Evolutionary conservation across 2,797 vertebrate genomes (phyloP), one percentile per base, ranked within the genome.

Genomic region (Decapterus maruadsi): DNA sequence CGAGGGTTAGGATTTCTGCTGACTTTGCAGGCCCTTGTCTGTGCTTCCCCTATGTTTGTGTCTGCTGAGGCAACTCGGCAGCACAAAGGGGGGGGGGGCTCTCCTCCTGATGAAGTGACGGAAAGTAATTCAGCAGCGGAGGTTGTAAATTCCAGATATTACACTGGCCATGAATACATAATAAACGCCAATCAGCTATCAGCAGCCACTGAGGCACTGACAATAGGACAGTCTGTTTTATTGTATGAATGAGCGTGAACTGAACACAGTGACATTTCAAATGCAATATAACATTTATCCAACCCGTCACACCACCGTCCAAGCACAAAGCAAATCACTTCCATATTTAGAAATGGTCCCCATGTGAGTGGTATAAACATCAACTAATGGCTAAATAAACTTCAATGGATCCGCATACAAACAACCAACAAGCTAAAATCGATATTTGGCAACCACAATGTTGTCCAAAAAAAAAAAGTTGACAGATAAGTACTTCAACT

Each of bases 41-140:
- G 77, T 64, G 61, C 62, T 85, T 75, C 83, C 70, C 80, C 76
- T 67, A 65, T 80, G 88, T 83, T 70, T 81, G 71, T 68, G 84
- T 84, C 78, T 85, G 73, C 83, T 38, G 83, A 75, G 76, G 74
- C 50, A 68, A 70, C 75, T 71, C 61, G 0, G 36, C 19, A 7
- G 65, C 62, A 65, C 4, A 56, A 26, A 72, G 50, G 45, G 14
- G 42, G 72, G 45, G 43, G 22, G 42, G 59, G 68, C 68, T 66
- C 69, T 51, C 56, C 66, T 22, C 42, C 58, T 62, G 77, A 78
- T 63, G 14, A 78, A 43, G 69, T 55, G 43, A 74, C 29, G 0
- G 40, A 55, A 36, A 63, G 51, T 43, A 59, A 74, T 51, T 80
- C 22, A 50, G 57, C 55, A 20, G 22, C 48, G 54, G n/a, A 59